phyloP scores from a whole-genome alignment of 2,888 invertebrate genomes.

The Nephrotoma flavescens region DNA sequence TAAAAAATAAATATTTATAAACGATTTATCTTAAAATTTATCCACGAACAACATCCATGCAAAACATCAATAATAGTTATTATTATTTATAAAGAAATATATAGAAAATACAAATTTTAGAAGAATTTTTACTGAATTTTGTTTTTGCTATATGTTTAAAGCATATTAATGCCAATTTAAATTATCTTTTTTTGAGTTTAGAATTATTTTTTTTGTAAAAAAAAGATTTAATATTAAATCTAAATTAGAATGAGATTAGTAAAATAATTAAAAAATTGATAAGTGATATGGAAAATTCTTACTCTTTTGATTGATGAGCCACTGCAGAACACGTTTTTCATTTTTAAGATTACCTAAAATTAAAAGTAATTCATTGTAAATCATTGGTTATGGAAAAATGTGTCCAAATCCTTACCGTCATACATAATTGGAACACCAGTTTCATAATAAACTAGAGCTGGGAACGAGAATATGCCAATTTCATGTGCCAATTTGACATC shows the following conservation, averaged over 20 bases:
- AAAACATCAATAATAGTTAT: background rate
- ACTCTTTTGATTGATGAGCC: constrained; percentile 93
- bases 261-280: background rate
- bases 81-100: background rate
- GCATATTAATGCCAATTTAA: background rate
- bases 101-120: background rate
- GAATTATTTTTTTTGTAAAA: background rate
- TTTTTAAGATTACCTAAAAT: constrained; percentile 75
- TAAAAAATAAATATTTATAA: background rate
- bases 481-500: constrained; percentile 80
- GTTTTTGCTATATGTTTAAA: background rate
- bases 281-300: constrained; percentile 49
- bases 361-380: constrained; percentile 5
- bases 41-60: constrained; percentile 2
- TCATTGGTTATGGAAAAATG: background rate
- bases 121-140: background rate
- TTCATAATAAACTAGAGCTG: constrained; percentile 84
- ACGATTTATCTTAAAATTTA: background rate
- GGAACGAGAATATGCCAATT: constrained; percentile 84
- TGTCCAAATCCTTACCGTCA: constrained; percentile 55
- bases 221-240: background rate
- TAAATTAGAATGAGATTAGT: background rate
- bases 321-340: constrained; percentile 89
- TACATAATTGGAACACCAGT: constrained; percentile 89
- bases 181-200: background rate